Percentiles rank a stretch among this genome's conserved stretches.
These are phyloP conservation scores for Nephrotoma appendiculata DNA, from an alignment of 2,888 invertebrate genomes.

Conservation along the genomic window DNA sequence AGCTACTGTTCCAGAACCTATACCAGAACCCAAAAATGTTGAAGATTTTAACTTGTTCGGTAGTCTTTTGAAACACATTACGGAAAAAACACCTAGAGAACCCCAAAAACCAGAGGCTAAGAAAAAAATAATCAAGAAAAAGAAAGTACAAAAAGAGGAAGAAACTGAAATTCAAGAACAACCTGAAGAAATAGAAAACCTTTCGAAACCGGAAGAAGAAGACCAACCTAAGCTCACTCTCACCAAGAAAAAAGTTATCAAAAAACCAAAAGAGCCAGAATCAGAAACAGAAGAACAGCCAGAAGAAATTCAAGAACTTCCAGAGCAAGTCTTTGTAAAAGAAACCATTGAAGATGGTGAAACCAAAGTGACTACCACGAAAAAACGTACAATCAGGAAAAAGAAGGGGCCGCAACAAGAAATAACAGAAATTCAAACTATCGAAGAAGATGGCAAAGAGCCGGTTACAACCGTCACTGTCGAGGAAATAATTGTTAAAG, in stretches of 20 bases:
- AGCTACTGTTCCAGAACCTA: conserved; percentile 18
- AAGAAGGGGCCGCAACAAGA: conserved; percentile 29
- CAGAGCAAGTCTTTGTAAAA: conserved; percentile 19
- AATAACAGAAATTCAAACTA: conserved; percentile 28
- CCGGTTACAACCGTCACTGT: conserved; percentile 28
- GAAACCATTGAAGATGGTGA: conserved; percentile 30
- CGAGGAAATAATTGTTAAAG: conserved; percentile 16
- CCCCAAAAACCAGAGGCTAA: conserved; percentile 21
- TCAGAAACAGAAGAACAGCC: conserved; percentile 17
- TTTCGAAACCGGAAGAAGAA: conserved; percentile 17
- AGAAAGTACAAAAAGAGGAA: conserved; percentile 21
- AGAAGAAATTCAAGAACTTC: conserved; percentile 17
- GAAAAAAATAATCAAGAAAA: conserved; percentile 26
- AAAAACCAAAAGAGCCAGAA: conserved; percentile 20
- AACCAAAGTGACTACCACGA: conserved; percentile 27
- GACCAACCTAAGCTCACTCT: conserved; percentile 19
- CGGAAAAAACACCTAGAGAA: conserved; percentile 15
- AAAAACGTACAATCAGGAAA: conserved; percentile 35
- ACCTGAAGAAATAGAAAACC: conserved; percentile 13
- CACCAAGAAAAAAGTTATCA: conserved; percentile 20
- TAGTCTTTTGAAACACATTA: conserved; percentile 18
- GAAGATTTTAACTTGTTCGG: conserved; percentile 17
- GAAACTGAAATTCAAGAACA: conserved; percentile 23
- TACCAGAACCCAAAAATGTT: conserved; percentile 22
- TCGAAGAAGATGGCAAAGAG: conserved; percentile 32